phyloP scores from a whole-genome alignment of 2,888 invertebrate genomes.

The Abrostola triplasia region DNA sequence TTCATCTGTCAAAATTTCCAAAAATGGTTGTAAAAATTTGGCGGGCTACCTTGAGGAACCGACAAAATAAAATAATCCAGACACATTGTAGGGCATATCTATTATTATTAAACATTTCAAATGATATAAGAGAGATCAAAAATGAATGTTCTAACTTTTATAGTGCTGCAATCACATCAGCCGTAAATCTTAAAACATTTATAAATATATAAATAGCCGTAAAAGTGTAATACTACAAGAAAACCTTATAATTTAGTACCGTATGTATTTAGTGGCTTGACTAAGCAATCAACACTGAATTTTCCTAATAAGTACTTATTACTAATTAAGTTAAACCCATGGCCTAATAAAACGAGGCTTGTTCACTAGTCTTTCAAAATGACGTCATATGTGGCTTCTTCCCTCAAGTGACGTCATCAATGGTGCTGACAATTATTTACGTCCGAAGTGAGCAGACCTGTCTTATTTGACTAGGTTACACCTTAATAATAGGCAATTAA shows the following conservation, averaged over 20 bases:
- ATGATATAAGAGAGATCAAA: neutral
- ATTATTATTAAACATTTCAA: constrained; percentile 4
- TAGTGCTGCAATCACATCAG: neutral
- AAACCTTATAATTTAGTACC: constrained; percentile 1
- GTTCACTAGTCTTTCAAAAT: too few relatives aligned
- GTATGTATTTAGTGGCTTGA: constrained; percentile 5
- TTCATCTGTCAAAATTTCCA: too few relatives aligned
- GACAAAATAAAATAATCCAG: neutral
- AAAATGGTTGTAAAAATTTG: too few relatives aligned
- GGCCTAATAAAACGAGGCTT: neutral
- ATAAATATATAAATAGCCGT: constrained; percentile 13
- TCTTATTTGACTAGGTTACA: too few relatives aligned
- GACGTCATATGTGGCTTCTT: too few relatives aligned
- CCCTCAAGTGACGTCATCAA: too few relatives aligned
- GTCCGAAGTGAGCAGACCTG: too few relatives aligned
- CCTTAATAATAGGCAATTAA: too few relatives aligned
- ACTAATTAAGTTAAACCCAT: neutral
- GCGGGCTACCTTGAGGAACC: too few relatives aligned
- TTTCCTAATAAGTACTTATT: constrained; percentile 3
- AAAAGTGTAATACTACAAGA: constrained; percentile 6
- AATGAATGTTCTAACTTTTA: neutral
- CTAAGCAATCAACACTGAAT: constrained; percentile 5
- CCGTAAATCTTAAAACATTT: constrained; percentile 12
- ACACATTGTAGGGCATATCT: neutral
- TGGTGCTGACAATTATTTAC: too few relatives aligned